Conservation (phyloP, 2,797 vertebrate species). For the Pantherophis vulpinus region DNA sequence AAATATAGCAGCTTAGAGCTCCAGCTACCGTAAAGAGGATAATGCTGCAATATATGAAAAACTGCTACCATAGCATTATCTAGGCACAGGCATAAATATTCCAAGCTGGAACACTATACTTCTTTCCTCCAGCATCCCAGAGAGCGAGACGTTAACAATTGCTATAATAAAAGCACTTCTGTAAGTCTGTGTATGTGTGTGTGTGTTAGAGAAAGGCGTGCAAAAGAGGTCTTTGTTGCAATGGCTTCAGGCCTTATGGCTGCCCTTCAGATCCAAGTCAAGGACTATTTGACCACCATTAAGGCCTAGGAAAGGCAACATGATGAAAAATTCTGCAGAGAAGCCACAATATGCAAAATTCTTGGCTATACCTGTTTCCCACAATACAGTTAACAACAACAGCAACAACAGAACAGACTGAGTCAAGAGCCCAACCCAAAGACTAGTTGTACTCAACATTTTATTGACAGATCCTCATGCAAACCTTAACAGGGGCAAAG, state of each 20-base stretch:
- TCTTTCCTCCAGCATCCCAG: not conserved
- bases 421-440: not conserved
- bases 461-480: not conserved
- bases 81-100: not conserved
- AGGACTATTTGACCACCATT: not conserved
- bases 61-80: not conserved
- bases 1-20: not conserved
- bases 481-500: not conserved
- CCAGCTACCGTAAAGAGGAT: not conserved
- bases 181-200: not conserved
- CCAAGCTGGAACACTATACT: not conserved
- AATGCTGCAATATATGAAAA: not conserved
- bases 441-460: not conserved
- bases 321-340: not conserved
- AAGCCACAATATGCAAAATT: not conserved
- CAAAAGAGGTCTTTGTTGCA: not conserved
- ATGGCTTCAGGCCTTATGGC: not conserved
- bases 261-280: not conserved
- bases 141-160: not conserved
- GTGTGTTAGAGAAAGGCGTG: not conserved
- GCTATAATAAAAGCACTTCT: not conserved
- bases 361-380: not conserved
- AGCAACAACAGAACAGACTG: not conserved
- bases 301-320: not conserved
- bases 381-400: not conserved